phyloP scores from a whole-genome alignment of 2,888 invertebrate species.

The Zaprionus obscuricornis region DNA sequence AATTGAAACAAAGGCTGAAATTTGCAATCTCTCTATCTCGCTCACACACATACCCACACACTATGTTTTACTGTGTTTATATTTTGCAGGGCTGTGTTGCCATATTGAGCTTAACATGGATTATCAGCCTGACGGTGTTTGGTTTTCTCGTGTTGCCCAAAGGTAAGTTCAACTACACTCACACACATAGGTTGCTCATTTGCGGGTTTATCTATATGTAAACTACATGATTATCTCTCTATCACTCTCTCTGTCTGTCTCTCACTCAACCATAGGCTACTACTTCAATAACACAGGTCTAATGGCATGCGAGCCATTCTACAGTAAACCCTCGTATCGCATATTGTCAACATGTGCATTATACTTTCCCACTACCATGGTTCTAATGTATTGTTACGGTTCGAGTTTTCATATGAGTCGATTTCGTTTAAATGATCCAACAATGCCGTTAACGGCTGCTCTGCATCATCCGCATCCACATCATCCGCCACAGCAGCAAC shows the following conservation, averaged over 20 bases:
- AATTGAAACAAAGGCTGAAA: neutral
- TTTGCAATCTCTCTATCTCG: no score
- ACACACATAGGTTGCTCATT: conserved; percentile 24
- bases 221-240: conserved; percentile 1
- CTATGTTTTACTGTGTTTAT: conserved; percentile 13
- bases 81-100: conserved; percentile 90
- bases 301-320: conserved; percentile 94
- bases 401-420: conserved; percentile 95
- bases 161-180: conserved; percentile 82
- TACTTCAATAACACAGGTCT: conserved; percentile 94
- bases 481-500: conserved; percentile 52
- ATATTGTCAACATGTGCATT: conserved; percentile 94
- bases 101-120: conserved; percentile 93
- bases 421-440: conserved; percentile 85
- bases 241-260: no score
- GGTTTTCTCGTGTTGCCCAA: conserved; percentile 92
- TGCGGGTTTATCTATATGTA: conserved; percentile 16
- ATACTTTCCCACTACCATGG: conserved; percentile 96
- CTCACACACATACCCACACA: no score
- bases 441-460: conserved; percentile 83
- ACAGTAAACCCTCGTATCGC: conserved; percentile 88
- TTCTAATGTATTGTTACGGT: conserved; percentile 95
- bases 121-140: conserved; percentile 92
- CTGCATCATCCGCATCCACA: conserved; percentile 80
- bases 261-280: conserved; percentile 86